Conservation (phyloP, 2,113 vertebrate species). For the Albula goreensis region DNA sequence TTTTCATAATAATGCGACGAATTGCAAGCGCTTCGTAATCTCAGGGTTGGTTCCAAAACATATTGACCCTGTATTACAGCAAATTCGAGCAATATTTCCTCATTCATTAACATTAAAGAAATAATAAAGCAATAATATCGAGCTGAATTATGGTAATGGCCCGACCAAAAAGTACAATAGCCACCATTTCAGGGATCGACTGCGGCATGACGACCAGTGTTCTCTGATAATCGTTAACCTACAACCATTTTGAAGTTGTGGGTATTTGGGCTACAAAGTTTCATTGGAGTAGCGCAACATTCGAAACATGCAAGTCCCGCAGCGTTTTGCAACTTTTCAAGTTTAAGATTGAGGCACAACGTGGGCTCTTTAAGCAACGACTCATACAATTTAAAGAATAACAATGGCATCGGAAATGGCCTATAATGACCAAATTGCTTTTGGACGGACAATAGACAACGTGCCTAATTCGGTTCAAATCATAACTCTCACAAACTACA, state of each 20-base stretch:
- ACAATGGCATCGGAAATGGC: neutral
- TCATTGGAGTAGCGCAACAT: neutral
- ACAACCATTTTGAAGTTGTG: neutral
- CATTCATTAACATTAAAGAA: neutral
- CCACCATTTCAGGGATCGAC: conserved; percentile 1
- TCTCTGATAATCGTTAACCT: neutral
- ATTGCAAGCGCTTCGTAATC: neutral
- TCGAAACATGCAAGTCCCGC: neutral
- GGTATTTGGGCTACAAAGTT: neutral
- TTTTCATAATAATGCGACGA: neutral
- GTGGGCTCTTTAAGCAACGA: neutral
- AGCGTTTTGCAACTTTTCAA: neutral
- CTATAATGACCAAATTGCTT: neutral
- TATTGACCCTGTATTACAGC: neutral
- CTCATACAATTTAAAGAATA: neutral
- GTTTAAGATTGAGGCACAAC: neutral
- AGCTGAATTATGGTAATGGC: neutral
- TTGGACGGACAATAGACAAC: too few relatives aligned
- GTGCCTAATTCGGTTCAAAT: neutral
- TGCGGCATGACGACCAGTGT: neutral
- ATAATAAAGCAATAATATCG: too few relatives aligned
- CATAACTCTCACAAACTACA: neutral
- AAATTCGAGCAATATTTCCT: neutral
- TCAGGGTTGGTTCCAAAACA: neutral
- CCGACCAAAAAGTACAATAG: neutral